Base-by-base conservation (phyloP, 2,888 invertebrate genomes). In the Lamellibrachia satsuma region DNA sequence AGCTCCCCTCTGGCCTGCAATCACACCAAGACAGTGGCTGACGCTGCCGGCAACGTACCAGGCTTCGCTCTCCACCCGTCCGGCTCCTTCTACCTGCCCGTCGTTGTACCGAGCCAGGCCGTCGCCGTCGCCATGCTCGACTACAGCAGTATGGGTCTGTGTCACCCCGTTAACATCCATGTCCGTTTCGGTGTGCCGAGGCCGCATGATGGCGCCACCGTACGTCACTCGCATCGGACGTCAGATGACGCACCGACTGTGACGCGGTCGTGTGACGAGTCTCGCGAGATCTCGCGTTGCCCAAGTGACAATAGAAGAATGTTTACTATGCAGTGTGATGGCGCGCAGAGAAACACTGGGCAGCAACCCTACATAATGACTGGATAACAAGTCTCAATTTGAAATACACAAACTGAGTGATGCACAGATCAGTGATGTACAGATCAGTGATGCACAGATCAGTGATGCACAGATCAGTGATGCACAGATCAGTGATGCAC, bases 21-120 rank as follows among this genome's bases (percentile, higher is more conserved):
- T 55, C 90, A 57, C 90, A 57, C 90, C 52, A 91, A 52, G 27
- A 52, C 52, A 52, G 75, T 75, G 75, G 75, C 75, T 11, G 22
- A 92, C 52, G 91, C 60, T 15, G 91, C 27, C 11, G 91, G 91
- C 94, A 97, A 97, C 92, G 98, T 99, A 92, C 99, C 99, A 0
- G 98, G 98, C 90, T 99, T 99, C 96, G 98, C 98, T 3, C 97
- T 99, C 90, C 98, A 99, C 96, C 97, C 98, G n/a, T 97, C 98
- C 94, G 98, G 99, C 90, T 97, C 98, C 92, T 99, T 98, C 97
- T 99, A 99, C 97, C 97, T 99, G 92, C 99, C 99, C 0, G 97
- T 99, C 90, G 95, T 95, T 3, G 95, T 96, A 11, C 90, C 92
- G n/a, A 52, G 90, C 7, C n/a, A 91, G 8, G 95, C 95, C 92